Evolutionary conservation across 2,888 invertebrate genomes (phyloP).

Genomic region (Timema cristinae): DNA sequence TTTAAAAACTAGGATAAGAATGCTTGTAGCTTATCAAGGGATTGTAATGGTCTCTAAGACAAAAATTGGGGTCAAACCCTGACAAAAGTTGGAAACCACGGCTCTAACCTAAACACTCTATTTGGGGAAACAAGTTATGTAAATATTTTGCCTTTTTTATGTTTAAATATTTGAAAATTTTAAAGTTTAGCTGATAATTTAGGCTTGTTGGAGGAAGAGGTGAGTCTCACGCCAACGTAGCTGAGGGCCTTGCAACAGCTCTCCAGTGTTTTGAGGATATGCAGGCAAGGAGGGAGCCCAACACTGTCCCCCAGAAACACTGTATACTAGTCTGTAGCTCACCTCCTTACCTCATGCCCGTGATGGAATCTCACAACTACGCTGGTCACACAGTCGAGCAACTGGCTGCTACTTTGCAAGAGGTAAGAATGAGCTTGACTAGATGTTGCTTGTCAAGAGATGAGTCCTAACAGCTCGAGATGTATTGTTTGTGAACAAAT

Average conservation of each 20-base stretch:
- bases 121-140: background rate
- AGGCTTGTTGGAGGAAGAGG: slow-evolving; percentile 86
- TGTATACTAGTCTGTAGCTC: slow-evolving; percentile 86
- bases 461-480: too few species aligned
- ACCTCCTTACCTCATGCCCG: slow-evolving; percentile 84
- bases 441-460: too few species aligned
- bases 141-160: background rate
- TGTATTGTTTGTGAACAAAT: too few species aligned
- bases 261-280: slow-evolving; percentile 87
- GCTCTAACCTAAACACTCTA: too few species aligned
- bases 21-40: too few species aligned
- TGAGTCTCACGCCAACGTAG: slow-evolving; percentile 83
- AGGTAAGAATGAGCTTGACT: too few species aligned
- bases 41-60: too few species aligned
- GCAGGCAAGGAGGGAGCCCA: slow-evolving; percentile 53
- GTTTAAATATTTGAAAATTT: slow-evolving; percentile 13
- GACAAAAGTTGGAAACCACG: slow-evolving; percentile 15
- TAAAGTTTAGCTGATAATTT: slow-evolving; percentile 26
- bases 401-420: slow-evolving; percentile 70
- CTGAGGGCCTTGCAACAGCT: slow-evolving; percentile 84
- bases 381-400: slow-evolving; percentile 80
- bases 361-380: slow-evolving; percentile 67
- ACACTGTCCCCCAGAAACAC: slow-evolving; percentile 60
- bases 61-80: too few species aligned
- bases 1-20: too few species aligned